Evolutionary conservation across 2,113 vertebrate genomes (phyloP), one percentile per base, ranked within the genome.

Genomic region (Fregetta grallaria): DNA sequence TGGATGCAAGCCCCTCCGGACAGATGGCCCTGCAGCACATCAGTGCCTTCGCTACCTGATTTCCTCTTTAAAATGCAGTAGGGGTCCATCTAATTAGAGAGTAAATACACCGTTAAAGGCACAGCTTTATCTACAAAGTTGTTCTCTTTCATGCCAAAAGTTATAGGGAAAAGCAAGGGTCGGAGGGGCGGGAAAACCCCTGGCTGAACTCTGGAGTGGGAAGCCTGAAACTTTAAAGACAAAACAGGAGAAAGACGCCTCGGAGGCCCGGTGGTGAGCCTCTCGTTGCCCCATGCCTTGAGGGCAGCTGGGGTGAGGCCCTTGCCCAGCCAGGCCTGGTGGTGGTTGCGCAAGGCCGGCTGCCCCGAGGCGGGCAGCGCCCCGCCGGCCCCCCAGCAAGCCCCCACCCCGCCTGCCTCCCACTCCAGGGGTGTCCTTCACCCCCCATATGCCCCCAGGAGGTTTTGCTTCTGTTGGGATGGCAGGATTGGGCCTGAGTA

Each of bases 241-340:
- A 63, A 36, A 59, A 10, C 14, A 62, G 49, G 77, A 18, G 26
- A 70, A 29, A 67, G 58, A 29, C n/a, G 40, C 18, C 45, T 59
- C 8, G 0, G 5, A 45, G 23, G 49, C 19, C 8, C 0, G 0
- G 13, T 13, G 18, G 2, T 34, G 20, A 38, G 3, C 36, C 5
- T 76, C 30, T 11, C 7, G 3, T 8, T 68, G 44, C 15, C 25
- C 10, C 0, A 0, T 36, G 72, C 42, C 59, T 92, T 1, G 1
- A n/a, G 68, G 66, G 30, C 16, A 73, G 30, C 67, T 36, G 45
- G 19, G 15, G 8, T 16, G 50, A 70, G 72, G n/a, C 20, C 36
- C 29, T 66, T 27, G 15, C 3, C 10, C 50, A 13, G 47, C 8
- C 58, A 18, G 73, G 27, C 1, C 0, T 27, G 73, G 23, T 0